Evolutionary conservation across 64 coral and sea anemone genomes (phyloP), one percentile per base, ranked within the genome.

Genomic region (Pachyseris speciosa): DNA sequence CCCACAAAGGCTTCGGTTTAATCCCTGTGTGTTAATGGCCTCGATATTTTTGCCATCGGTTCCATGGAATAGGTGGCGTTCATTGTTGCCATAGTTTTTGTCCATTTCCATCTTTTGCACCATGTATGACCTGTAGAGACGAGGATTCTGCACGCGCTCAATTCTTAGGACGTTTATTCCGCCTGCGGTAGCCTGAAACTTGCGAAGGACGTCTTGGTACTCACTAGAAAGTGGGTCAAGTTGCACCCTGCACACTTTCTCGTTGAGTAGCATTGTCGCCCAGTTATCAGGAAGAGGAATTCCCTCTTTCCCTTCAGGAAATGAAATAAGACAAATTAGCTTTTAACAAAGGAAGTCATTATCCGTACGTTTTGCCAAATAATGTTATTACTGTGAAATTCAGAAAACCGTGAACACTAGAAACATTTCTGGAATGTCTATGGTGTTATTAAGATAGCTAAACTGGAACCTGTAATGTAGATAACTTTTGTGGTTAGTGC

Each of bases 141-240:
- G 37, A 87, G 67, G 67, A 51, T 87, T 87, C 49, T 87, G 85
- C 34, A 87, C 50, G 37, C 85, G 44, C 63, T 87, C 67, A 43
- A 87, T 87, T 38, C 74, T 87, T 1, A 22, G 20, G 13, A 87
- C 69, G 5, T 63, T 72, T 6, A 68, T 45, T 17, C 28, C 24
- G 17, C 13, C 13, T 28, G 26, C 68, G 1, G 85, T 74, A 42
- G 66, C 24, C 9, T 77, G 74, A 47, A 77, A 47, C 41, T 47
- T 12, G 30, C 65, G 27, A 11, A 36, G 4, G 65, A 68, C 65
- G 9, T 32, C 30, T 9, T 68, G 65, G 32, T 68, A 68, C 65
- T 68, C 65, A n/a, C 1, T 1, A 5, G 15, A 36, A 8, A 2
- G 1, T 68, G 28, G 29, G 30, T 5, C 24, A 7, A 68, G 32